A percentile compares a stretch with the other conserved stretches of the same genome.
Evolutionary conservation across 1,140 invertebrate species (phyloP).

Genomic region (Lepidurus arcticus): DNA sequence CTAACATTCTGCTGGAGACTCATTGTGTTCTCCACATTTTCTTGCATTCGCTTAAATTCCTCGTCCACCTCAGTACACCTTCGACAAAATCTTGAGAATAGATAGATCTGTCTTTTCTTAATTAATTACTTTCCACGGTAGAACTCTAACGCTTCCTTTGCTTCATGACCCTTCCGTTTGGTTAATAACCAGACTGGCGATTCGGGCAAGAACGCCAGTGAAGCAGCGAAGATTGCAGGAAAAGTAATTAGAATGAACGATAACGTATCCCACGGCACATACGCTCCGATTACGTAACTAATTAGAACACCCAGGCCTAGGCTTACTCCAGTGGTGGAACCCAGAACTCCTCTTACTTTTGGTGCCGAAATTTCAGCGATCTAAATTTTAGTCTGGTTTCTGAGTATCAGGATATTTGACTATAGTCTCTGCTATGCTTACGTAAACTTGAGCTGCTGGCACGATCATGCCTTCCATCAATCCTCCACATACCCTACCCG

Average conservation of each 20-base stretch:
- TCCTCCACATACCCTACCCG: slow-evolving; percentile 60
- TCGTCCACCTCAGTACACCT: slow-evolving; percentile 26
- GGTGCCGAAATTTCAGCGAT: slow-evolving; percentile 61
- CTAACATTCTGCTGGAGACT: neutral
- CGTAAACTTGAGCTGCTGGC: slow-evolving; percentile 57
- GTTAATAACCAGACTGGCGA: slow-evolving; percentile 53
- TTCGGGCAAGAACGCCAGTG: slow-evolving; percentile 53
- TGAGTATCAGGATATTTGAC: neutral
- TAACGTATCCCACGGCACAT: slow-evolving; percentile 58
- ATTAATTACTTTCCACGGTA: slow-evolving; percentile 49
- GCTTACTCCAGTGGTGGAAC: slow-evolving; percentile 73
- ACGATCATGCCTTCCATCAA: slow-evolving; percentile 55
- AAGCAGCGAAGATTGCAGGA: slow-evolving; percentile 55
- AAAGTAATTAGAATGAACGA: slow-evolving; percentile 57
- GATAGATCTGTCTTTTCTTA: neutral
- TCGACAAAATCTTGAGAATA: neutral
- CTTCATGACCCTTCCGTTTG: slow-evolving; percentile 49
- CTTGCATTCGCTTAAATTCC: slow-evolving; percentile 27
- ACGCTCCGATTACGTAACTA: slow-evolving; percentile 61
- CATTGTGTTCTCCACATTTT: slow-evolving; percentile 29
- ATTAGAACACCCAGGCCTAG: slow-evolving; percentile 67
- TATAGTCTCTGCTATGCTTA: slow-evolving; percentile 43
- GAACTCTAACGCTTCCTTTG: slow-evolving; percentile 52
- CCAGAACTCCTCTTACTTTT: slow-evolving; percentile 64
- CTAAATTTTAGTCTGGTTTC: slow-evolving; percentile 44